Conservation (phyloP, 2,888 invertebrate species). For the Herminia tarsipennalis region DNA sequence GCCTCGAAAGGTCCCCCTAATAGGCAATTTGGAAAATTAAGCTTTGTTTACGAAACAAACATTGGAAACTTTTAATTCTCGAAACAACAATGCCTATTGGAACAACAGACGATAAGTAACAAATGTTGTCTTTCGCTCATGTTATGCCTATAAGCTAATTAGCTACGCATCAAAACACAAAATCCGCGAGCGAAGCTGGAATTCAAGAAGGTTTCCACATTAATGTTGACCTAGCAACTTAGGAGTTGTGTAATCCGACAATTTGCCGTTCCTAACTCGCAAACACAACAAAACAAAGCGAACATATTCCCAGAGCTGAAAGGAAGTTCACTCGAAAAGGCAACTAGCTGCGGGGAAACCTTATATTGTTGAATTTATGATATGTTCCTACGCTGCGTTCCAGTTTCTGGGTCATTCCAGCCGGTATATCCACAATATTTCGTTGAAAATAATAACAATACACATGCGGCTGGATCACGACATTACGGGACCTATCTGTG, state of each 20-base stretch:
- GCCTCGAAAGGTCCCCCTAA: slow-evolving; percentile 56
- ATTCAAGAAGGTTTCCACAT: slow-evolving; percentile 66
- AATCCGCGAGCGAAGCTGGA: slow-evolving; percentile 59
- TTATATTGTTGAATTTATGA: slow-evolving; percentile 82
- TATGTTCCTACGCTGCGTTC: slow-evolving; percentile 68
- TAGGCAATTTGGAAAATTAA: slow-evolving; percentile 64
- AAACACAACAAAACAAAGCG: slow-evolving; percentile 82
- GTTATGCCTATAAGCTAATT: slow-evolving; percentile 66
- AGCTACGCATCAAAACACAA: slow-evolving; percentile 64
- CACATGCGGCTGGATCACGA: slow-evolving; percentile 48
- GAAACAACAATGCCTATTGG: slow-evolving; percentile 57
- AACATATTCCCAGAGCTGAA: slow-evolving; percentile 78
- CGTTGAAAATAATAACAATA: slow-evolving; percentile 70
- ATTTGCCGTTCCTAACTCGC: slow-evolving; percentile 80
- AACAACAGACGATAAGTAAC: slow-evolving; percentile 56
- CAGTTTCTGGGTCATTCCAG: slow-evolving; percentile 72
- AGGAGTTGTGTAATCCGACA: slow-evolving; percentile 81
- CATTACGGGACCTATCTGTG: slow-evolving; percentile 51
- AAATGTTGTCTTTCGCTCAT: slow-evolving; percentile 56
- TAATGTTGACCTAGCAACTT: slow-evolving; percentile 79
- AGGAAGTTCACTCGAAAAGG: slow-evolving; percentile 81
- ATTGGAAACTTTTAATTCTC: slow-evolving; percentile 54
- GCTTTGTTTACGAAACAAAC: slow-evolving; percentile 58
- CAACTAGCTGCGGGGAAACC: slow-evolving; percentile 78
- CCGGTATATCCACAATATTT: slow-evolving; percentile 68